Evolutionary conservation across 2,797 vertebrate species (phyloP), one percentile per base, ranked within the genome.

Genomic region (Ciconia nigra): DNA sequence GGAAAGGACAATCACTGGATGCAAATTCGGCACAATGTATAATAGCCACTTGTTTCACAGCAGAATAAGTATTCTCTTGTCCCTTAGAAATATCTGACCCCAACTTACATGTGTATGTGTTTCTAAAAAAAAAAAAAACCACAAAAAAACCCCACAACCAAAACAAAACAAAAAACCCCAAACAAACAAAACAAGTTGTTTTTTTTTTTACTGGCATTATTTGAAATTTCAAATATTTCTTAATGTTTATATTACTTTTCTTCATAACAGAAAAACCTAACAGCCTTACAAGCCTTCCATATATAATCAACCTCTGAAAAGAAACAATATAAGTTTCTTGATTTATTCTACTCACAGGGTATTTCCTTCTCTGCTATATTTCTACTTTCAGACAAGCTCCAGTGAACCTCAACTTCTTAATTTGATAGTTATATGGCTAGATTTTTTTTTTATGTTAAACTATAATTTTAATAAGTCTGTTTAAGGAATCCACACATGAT

Each of bases 141-240:
- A 35, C 18, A 67, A 49, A n/a, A n/a, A n/a, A n/a, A n/a, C n/a
- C n/a, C 9, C 20, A 6, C 37, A 11, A 39, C 9, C 20, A 6
- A 25, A 52, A 55, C 11, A 26, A 59, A 59, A 35, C 2, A 13
- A 44, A 14, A 47, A 52, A 6, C 2, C 10, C 2, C 10, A 25
- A 39, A 1, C 6, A 62, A 78, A 29, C 4, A 28, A 63, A 74
- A 74, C 61, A 47, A 5, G 1, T 15, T 33, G 35, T 2, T 0
- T 0, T 22, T 0, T 0, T 22, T 46, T 79, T 49, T 69, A 33
- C 12, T 31, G 6, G 1, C 3, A 21, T 10, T 79, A 31, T 58
- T n/a, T 14, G 10, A 71, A 62, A 37, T 33, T 41, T 66, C 21
- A 88, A 52, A 22, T 66, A 54, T 66, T 76, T 55, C 9, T 51